Base-by-base conservation (phyloP, 2,888 invertebrate species). In the Crepidodera aurea region DNA sequence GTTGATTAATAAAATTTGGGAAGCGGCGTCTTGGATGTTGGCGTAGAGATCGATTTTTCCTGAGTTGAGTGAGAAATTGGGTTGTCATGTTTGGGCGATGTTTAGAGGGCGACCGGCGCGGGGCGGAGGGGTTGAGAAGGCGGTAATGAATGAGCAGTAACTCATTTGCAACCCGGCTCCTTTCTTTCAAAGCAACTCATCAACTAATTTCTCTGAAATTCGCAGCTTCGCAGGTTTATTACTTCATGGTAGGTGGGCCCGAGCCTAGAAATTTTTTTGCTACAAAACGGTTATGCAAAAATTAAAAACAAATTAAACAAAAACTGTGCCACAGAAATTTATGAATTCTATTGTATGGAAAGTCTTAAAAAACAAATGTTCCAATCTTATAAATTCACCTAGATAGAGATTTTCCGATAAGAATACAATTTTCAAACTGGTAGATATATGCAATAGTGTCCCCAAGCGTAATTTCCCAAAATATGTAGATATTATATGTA, bases 201-300 rank as follows among this genome's bases (percentile, higher is more conserved):
- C 79, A 78, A 78, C 79, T 79, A 78, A 79, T 79, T 79, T 79
- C 79, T 77, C 75, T 75, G 66, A 75, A 78, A 77, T 75, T 76
- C 75, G 71, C 72, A 73, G 76, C 75, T 75, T 75, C 75, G 76
- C 75, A 73, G 77, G 77, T 77, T 78, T 77, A 77, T 76, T 76
- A 77, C 75, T 27, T 34, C 19, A 55, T 61, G 51, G 34, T 61
- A 51, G 29, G 34, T 56, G 61, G 50, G 61, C 61, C 50, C 16
- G 32, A 56, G 8, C 3, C 32, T 39, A 50, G 25, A 42, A 18
- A 15, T 39, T 39, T n/a, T n/a, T n/a, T n/a, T n/a, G n/a, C n/a
- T n/a, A n/a, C n/a, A n/a, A n/a, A n/a, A n/a, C n/a, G n/a, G n/a
- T n/a, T n/a, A n/a, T n/a, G n/a, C n/a, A n/a, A n/a, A n/a, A n/a